Base-by-base conservation (phyloP, 1,140 invertebrate genomes). In the Phortica variegata region DNA sequence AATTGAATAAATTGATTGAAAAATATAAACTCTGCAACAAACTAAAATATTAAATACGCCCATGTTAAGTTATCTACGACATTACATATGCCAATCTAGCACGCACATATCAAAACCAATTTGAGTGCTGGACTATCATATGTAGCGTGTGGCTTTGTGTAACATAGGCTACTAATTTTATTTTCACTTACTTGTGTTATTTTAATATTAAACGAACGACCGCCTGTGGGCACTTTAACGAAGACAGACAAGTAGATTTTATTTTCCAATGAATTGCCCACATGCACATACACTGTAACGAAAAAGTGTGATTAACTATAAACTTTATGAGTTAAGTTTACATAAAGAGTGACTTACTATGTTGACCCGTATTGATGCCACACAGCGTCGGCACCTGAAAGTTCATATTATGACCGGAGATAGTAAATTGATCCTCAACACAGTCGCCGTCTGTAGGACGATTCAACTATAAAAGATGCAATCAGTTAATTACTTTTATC, bases 361-460 rank as follows among this genome's bases (percentile, higher is more conserved):
- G 87, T 72, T 88, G 86, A 2, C 87, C 87, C 3, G 82, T 84
- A 57, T 89, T 89, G 23, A 84, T 81, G 18, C 88, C 88, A 72
- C 88, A 90, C 15, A 90, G 68, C 8, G 83, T 78, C 1, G 88
- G 88, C 18, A 89, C 77, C 5, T 82, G 61, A 45, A 80, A 82
- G 56, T 88, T 88, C 0, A 79, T 60, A 66, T 88, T 86, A 60
- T 87, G 85, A 9, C 86, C 87, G 1, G 82, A 82, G 16, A 89
- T 79, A 2, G 85, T 78, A 47, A 90, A 83, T 47, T 84, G 81
- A 65, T 90, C 87, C 7, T 82, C 77, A 18, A 81, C 58, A 65
- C 88, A 90, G 21, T 78, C 81, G 1, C 87, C 87, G 59, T 82
- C 79, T 1, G 77, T 82, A 3, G 88, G 88, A 3, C 81, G 80